phyloP scores from a whole-genome alignment of 2,113 vertebrate genomes.

The Hypanus sabinus region DNA sequence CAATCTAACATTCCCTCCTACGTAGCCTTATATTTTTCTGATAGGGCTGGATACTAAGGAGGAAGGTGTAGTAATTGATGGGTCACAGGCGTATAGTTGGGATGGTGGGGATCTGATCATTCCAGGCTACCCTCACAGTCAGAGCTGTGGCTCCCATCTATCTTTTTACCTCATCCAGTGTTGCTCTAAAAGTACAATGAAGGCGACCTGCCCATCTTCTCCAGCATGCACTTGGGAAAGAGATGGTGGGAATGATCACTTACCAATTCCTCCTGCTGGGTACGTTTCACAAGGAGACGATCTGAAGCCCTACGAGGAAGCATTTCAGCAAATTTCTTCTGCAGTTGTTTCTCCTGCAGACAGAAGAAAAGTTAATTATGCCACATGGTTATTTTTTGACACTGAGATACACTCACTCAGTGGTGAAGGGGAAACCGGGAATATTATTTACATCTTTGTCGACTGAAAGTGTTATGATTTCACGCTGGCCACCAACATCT shows the following conservation, averaged over 20 bases:
- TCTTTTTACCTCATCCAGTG: no score
- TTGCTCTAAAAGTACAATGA: background rate
- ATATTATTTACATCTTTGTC: background rate
- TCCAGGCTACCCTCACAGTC: background rate
- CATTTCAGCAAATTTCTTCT: slow-evolving; percentile 27
- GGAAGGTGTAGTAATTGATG: background rate
- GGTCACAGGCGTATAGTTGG: background rate
- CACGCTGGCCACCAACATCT: background rate
- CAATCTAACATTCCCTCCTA: no score
- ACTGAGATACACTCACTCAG: background rate
- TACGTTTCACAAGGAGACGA: slow-evolving; percentile 39
- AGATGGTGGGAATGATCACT: background rate
- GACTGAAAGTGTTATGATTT: background rate
- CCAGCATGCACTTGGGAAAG: background rate
- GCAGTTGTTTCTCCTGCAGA: slow-evolving; percentile 30
- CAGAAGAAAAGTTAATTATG: background rate
- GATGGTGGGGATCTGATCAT: background rate
- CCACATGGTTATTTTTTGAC: background rate
- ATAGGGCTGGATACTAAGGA: background rate
- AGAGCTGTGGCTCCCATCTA: no score
- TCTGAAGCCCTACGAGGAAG: slow-evolving; percentile 36
- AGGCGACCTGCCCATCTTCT: background rate
- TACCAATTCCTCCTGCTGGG: slow-evolving; percentile 36
- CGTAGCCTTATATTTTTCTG: background rate
- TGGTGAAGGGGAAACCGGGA: no score